These are phyloP conservation scores for Cephus pygmeus DNA, from an alignment of 2,888 invertebrate species.

Conservation along the genomic window DNA sequence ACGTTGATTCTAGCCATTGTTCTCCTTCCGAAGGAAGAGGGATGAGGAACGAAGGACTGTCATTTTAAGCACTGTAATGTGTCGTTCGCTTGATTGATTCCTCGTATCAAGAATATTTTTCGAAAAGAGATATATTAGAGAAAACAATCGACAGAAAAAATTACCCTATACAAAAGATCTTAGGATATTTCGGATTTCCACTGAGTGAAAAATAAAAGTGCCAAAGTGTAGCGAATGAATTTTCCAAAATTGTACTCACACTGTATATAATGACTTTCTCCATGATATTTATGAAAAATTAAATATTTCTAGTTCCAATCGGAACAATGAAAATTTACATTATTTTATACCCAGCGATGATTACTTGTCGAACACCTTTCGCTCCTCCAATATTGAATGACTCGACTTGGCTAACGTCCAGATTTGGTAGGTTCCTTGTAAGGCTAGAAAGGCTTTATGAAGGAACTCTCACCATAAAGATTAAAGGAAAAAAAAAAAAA, in stretches of 20 bases:
- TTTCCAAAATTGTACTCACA: neutral
- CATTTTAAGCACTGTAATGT: neutral
- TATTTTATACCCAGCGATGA: neutral
- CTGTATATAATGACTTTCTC: too few species aligned
- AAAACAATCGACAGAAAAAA: too few species aligned
- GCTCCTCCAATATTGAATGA: neutral
- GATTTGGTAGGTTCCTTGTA: neutral
- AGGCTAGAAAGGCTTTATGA: neutral
- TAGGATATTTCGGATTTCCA: neutral
- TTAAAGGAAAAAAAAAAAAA: neutral
- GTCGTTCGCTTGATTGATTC: neutral
- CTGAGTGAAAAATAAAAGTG: neutral
- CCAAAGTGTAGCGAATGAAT: neutral
- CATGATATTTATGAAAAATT: neutral
- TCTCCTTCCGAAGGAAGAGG: neutral
- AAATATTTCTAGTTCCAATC: neutral
- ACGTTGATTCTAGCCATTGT: neutral
- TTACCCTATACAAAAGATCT: too few species aligned
- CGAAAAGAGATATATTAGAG: neutral
- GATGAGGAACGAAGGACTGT: neutral
- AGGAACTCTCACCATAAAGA: neutral
- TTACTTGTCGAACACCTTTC: neutral
- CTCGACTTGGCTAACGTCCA: neutral
- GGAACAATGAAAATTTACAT: neutral
- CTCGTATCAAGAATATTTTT: neutral